Base-by-base conservation (phyloP, 2,888 invertebrate genomes). In the Mesorhabditis sp. region DNA sequence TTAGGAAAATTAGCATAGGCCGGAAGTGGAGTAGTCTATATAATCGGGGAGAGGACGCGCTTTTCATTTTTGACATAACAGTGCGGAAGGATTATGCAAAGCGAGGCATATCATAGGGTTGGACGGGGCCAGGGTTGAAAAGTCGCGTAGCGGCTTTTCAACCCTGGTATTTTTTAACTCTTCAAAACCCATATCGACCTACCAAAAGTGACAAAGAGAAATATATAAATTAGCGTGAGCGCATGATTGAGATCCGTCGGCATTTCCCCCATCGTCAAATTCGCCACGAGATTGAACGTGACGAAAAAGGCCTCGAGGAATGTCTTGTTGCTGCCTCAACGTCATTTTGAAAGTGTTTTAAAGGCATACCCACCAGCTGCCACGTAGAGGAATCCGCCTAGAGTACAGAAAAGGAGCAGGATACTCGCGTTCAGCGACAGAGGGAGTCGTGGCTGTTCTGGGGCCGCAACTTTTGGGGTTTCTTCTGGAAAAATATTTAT, bases 231-330 rank as follows among this genome's bases (percentile, higher is more conserved):
- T 61, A 85, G 74, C 5, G 84, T 85, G 58, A 84, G 70, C 42
- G 80, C 73, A 67, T 80, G 80, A 67, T 81, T 81, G 44, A 82
- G 69, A 63, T 82, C 81, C 58, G 74, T 79, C 5, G 85, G 84
- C 82, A 85, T 82, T 69, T 85, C 85, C 67, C 82, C 81, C 85
- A 85, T 85, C 43, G 85, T 85, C 72, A 85, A 73, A 72, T 85
- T 85, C 5, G 85, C 85, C 5, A 85, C 84, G 70, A 85, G 70
- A 71, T 85, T 85, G 77, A 85, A 85, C 0, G 85, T 84, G 43
- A 84, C 79, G 72, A 85, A 85, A 74, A 85, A 85, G 2, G 82
- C 82, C 67, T 82, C 83, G 62, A 84, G 80, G 71, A 84, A 84
- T 4, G 80, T 81, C 61, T 83, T 81, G 67, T 80, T 76, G 4